Evolutionary conservation across 1,140 invertebrate genomes (phyloP).

Genomic region (Brachystomella parvula): DNA sequence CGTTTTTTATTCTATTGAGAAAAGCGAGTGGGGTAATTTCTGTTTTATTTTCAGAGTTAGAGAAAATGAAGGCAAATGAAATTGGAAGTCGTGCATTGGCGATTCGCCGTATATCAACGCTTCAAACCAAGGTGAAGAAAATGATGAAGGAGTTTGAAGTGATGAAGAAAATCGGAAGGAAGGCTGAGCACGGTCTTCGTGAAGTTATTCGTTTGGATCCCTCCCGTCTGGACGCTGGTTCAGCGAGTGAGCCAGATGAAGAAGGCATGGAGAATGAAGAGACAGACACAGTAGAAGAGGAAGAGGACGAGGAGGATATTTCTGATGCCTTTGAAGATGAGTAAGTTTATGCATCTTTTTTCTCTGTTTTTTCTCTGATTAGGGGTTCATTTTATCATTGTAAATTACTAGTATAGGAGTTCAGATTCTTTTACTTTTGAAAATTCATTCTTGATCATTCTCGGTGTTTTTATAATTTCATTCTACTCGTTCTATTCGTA

Average conservation of each 20-base stretch:
- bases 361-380: no score
- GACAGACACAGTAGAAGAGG: slow-evolving; percentile 2
- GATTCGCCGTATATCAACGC: neutral
- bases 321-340: neutral
- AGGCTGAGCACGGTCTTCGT: neutral
- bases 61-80: neutral
- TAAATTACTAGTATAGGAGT: no score
- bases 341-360: neutral
- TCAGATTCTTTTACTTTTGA: no score
- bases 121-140: neutral
- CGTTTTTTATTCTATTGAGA: neutral
- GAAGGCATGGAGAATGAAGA: neutral
- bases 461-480: no score
- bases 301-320: neutral
- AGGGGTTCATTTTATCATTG: no score
- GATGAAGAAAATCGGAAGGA: neutral
- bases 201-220: neutral
- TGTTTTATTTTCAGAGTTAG: slow-evolving; percentile 11
- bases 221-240: neutral
- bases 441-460: no score
- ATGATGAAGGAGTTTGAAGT: neutral
- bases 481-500: no score
- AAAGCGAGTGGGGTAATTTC: neutral
- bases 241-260: neutral
- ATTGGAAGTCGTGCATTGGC: neutral